phyloP scores from a whole-genome alignment of 2,797 vertebrate species.

The Enteromius trimaculatus region DNA sequence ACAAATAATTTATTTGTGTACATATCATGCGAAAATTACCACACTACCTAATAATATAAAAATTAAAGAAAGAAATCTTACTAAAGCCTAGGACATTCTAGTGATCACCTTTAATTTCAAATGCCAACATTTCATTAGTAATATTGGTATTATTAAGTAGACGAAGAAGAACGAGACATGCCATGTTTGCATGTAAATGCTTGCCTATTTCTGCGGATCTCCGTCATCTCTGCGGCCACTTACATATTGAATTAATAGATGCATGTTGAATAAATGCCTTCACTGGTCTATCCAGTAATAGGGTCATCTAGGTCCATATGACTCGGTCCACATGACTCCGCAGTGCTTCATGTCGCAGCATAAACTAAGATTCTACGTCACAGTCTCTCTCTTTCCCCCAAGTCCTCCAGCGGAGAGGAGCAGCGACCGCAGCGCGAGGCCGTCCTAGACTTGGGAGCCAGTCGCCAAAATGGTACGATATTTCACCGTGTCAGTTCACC shows the following conservation, averaged over 20 bases:
- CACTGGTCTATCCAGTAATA: conserved; percentile 1
- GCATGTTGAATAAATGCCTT: not conserved
- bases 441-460: conserved; percentile 56
- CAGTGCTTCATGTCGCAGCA: conserved; percentile 56
- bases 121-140: not conserved
- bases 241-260: not conserved
- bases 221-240: not conserved
- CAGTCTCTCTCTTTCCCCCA: conserved; percentile 60
- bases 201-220: not conserved
- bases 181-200: not conserved
- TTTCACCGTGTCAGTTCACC: conserved; percentile 15
- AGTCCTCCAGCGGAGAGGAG: conserved; percentile 60
- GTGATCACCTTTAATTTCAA: not conserved
- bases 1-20: not conserved
- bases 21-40: not conserved
- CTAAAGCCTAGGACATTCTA: not conserved
- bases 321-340: conserved; percentile 64
- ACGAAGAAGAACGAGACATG: not conserved
- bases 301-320: conserved; percentile 59
- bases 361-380: conserved; percentile 64
- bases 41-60: not conserved
- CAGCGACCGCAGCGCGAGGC: conserved; percentile 54
- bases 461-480: conserved; percentile 64
- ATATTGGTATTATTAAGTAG: not conserved
- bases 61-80: not conserved